phyloP scores from a whole-genome alignment of 1,140 invertebrate genomes.

The Calycopis cecrops region DNA sequence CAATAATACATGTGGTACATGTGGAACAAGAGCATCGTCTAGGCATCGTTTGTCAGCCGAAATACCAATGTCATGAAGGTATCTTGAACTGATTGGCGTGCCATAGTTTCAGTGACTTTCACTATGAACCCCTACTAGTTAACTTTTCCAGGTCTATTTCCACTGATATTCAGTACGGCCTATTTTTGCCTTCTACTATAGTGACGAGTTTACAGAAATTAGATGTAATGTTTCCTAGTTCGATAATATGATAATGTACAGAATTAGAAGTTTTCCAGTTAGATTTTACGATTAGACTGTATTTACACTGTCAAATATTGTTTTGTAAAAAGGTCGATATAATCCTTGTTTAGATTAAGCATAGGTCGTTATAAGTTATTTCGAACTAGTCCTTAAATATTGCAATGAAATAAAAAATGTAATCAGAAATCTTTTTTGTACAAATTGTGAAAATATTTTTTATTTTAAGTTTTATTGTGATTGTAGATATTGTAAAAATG shows the following conservation, averaged over 20 bases:
- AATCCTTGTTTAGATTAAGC: slow-evolving; percentile 56
- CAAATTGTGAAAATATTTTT: slow-evolving; percentile 9
- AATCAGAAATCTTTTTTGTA: slow-evolving; percentile 18
- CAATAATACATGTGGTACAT: slow-evolving; percentile 76
- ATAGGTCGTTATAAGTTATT: slow-evolving; percentile 67
- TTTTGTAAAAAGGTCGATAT: slow-evolving; percentile 56
- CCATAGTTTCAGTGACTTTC: slow-evolving; percentile 33
- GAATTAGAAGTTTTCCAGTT: slow-evolving; percentile 33
- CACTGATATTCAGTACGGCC: slow-evolving; percentile 44
- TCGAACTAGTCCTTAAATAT: slow-evolving; percentile 71
- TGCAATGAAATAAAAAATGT: slow-evolving; percentile 49
- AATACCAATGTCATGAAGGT: slow-evolving; percentile 44
- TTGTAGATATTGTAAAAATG: slow-evolving; percentile 70
- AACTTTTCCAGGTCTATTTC: slow-evolving; percentile 34
- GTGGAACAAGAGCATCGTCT: slow-evolving; percentile 70
- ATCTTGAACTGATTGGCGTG: slow-evolving; percentile 27
- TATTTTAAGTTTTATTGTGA: slow-evolving; percentile 35
- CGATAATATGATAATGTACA: slow-evolving; percentile 36
- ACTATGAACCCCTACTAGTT: slow-evolving; percentile 6
- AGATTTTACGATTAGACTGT: slow-evolving; percentile 5
- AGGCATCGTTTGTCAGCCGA: slow-evolving; percentile 54
- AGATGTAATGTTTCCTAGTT: slow-evolving; percentile 16
- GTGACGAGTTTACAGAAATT: slow-evolving; percentile 17
- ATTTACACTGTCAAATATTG: slow-evolving; percentile 19
- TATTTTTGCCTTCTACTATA: slow-evolving; percentile 40